Percentiles rank a stretch among this genome's conserved stretches.
Evolutionary conservation across 2,888 invertebrate species (phyloP).

Genomic region (Caenorhabditis uteleia): DNA sequence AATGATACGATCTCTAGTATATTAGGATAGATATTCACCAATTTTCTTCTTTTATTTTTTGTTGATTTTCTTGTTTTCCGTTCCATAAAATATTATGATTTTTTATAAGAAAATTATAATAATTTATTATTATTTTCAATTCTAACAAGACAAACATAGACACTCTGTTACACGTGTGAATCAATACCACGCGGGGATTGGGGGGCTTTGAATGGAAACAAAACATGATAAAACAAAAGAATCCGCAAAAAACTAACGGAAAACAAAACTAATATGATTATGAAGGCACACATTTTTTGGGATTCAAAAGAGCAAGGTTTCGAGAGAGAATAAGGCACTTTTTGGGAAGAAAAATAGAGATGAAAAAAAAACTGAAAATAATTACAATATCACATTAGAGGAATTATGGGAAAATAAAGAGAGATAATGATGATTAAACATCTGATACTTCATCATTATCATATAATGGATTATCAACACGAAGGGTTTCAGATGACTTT

Average conservation of each 20-base stretch:
- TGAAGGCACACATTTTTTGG: too few relatives aligned
- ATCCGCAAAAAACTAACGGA: neutral
- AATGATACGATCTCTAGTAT: too few relatives aligned
- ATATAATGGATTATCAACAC: slow-evolving; percentile 47
- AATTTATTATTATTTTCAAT: slow-evolving; percentile 6
- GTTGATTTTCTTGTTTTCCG: too few relatives aligned
- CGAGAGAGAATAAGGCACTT: slow-evolving; percentile 8
- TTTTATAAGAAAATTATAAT: too few relatives aligned
- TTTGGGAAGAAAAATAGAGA: slow-evolving; percentile 14
- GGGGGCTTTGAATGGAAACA: neutral
- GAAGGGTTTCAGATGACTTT: slow-evolving; percentile 20
- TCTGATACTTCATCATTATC: slow-evolving; percentile 43
- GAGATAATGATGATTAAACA: slow-evolving; percentile 20
- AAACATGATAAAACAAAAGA: too few relatives aligned
- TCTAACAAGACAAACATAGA: neutral
- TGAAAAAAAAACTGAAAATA: slow-evolving; percentile 13
- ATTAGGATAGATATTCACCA: too few relatives aligned
- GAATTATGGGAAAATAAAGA: neutral
- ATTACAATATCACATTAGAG: slow-evolving; percentile 9
- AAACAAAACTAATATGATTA: too few relatives aligned
- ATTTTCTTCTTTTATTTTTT: too few relatives aligned
- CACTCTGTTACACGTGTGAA: slow-evolving; percentile 35
- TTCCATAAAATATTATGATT: too few relatives aligned
- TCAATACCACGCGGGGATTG: slow-evolving; percentile 39
- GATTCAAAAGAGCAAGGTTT: neutral